Evolutionary conservation across 2,113 vertebrate genomes (phyloP).

Genomic region (Paralichthys olivaceus): DNA sequence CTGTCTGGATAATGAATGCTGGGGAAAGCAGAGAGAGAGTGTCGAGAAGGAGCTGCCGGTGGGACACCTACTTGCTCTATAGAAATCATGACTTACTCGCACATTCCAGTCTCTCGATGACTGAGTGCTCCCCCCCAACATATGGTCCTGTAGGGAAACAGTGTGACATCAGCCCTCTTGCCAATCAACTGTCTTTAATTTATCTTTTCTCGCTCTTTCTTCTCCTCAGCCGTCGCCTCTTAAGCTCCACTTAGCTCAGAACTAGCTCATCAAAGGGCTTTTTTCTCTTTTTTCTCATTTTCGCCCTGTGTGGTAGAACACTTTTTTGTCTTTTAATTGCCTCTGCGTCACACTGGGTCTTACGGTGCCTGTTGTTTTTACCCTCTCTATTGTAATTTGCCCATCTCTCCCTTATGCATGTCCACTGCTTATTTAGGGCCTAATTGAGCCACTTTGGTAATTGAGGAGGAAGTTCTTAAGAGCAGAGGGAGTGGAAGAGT

Average conservation of each 20-base stretch:
- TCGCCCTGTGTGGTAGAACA: constrained; percentile 68
- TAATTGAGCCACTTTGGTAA: constrained; percentile 86
- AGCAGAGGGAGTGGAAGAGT: constrained; percentile 67
- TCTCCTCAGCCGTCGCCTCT: constrained; percentile 63
- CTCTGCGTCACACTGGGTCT: constrained; percentile 64
- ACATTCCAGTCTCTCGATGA: constrained; percentile 79
- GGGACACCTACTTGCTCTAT: constrained; percentile 71
- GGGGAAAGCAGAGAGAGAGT: constrained; percentile 42
- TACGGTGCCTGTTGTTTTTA: constrained; percentile 78
- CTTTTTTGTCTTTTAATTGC: constrained; percentile 82
- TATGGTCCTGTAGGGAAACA: constrained; percentile 81
- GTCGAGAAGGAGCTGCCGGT: constrained; percentile 68
- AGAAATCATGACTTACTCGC: constrained; percentile 79
- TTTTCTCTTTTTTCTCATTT: constrained; percentile 66
- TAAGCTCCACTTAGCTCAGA: constrained; percentile 75
- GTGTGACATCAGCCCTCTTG: constrained; percentile 73
- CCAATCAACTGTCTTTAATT: constrained; percentile 78
- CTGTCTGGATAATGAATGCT: constrained; percentile 68
- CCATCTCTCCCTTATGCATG: constrained; percentile 64
- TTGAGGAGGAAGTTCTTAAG: constrained; percentile 82
- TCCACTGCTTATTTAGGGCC: constrained; percentile 77
- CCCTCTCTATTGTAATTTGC: constrained; percentile 78
- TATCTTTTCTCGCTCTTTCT: constrained; percentile 68
- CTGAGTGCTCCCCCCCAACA: constrained; percentile 71
- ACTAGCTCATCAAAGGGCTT: constrained; percentile 67